Percentiles rank a stretch among this genome's conserved stretches.
Evolutionary conservation across 1,140 invertebrate species (phyloP).

Genomic region (Himalopsyche phryganea): DNA sequence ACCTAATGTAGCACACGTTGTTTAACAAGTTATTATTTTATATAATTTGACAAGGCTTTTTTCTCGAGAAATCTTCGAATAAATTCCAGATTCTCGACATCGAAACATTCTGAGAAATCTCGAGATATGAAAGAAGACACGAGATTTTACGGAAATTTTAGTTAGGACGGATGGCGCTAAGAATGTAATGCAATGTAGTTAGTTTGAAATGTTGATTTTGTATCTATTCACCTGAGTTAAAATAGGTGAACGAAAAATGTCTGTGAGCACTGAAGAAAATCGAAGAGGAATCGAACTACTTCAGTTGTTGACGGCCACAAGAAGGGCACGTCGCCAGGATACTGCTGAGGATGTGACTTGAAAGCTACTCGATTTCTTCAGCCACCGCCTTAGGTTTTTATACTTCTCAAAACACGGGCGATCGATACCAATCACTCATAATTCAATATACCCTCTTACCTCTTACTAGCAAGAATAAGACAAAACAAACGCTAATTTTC

Average conservation of each 20-base stretch:
- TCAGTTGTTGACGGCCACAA: conserved; percentile 41
- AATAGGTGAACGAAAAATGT: conserved; percentile 22
- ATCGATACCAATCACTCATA: conserved; percentile 28
- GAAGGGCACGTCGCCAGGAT: conserved; percentile 36
- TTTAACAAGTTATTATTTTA: too few relatives aligned
- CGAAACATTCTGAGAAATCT: too few relatives aligned
- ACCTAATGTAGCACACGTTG: too few relatives aligned
- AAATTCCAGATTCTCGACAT: too few relatives aligned
- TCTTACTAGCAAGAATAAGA: not conserved
- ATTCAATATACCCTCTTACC: too few relatives aligned
- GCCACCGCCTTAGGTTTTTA: conserved; percentile 39
- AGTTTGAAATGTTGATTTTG: too few relatives aligned
- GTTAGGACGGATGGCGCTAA: too few relatives aligned
- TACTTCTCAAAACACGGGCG: conserved; percentile 37
- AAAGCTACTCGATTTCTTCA: conserved; percentile 46
- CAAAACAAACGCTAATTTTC: not conserved
- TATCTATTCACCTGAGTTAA: conserved; percentile 27
- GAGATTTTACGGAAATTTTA: too few relatives aligned
- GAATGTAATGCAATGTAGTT: too few relatives aligned
- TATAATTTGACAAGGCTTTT: too few relatives aligned
- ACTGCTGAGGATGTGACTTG: conserved; percentile 40
- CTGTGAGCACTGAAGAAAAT: conserved; percentile 57
- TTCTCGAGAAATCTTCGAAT: too few relatives aligned
- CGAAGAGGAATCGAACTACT: conserved; percentile 50
- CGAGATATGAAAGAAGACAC: too few relatives aligned